Conservation (phyloP, 92 coral and sea anemone species). For the Bergia sp. region DNA sequence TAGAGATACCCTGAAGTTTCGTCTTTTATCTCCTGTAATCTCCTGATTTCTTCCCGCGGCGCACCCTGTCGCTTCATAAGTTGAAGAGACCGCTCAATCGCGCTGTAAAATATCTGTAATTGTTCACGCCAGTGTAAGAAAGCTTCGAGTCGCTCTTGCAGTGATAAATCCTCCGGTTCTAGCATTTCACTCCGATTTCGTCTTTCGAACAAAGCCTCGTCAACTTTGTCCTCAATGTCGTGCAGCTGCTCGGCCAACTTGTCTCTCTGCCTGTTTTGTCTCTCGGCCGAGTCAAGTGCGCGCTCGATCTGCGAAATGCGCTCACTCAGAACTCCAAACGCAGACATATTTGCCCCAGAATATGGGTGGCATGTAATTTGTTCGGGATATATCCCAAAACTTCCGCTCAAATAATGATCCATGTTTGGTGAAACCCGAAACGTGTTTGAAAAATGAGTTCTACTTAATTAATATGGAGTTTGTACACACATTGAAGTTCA, state of each 20-base stretch:
- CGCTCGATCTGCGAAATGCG: conserved; percentile 20
- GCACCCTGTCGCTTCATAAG: conserved; percentile 36
- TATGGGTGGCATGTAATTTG: background rate
- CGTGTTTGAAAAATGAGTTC: too few species aligned
- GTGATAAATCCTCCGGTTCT: conserved; percentile 56
- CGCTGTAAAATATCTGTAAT: conserved; percentile 63
- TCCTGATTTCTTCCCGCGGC: conserved; percentile 51
- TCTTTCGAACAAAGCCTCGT: conserved; percentile 49
- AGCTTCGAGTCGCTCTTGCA: conserved; percentile 50
- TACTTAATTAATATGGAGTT: background rate
- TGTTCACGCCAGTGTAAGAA: conserved; percentile 77
- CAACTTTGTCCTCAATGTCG: conserved; percentile 41
- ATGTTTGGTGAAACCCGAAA: background rate
- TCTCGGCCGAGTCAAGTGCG: conserved; percentile 8
- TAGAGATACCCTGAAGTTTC: conserved; percentile 60
- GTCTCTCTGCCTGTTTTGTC: conserved; percentile 14
- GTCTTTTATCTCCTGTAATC: conserved; percentile 67
- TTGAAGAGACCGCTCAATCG: conserved; percentile 58
- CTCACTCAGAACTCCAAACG: background rate
- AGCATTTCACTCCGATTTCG: conserved; percentile 26
- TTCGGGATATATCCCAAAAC: background rate
- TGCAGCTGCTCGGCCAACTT: conserved; percentile 24
- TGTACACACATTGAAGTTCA: background rate
- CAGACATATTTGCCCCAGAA: background rate
- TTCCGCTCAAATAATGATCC: conserved; percentile 6